Evolutionary conservation across 2,113 vertebrate species (phyloP).

Genomic region (Trochalopteron elliotii): DNA sequence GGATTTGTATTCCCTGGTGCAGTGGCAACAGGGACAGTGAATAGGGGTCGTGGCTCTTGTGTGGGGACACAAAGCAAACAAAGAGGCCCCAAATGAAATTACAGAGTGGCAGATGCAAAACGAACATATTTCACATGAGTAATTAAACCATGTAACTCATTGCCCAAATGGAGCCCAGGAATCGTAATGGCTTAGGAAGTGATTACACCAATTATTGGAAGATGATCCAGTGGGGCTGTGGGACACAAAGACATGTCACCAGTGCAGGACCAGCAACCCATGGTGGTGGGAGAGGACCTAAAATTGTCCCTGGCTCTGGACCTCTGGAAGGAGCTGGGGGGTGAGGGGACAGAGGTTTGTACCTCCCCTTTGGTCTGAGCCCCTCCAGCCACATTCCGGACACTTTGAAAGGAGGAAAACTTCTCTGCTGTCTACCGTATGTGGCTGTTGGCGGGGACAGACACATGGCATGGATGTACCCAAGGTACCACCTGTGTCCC

Average conservation of each 20-base stretch:
- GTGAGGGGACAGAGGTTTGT: background rate
- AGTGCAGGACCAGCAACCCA: accelerated
- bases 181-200: background rate
- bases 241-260: background rate
- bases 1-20: background rate
- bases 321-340: background rate
- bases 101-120: background rate
- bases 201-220: background rate
- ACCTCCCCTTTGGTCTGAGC: too few species aligned
- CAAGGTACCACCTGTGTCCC: background rate
- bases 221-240: background rate
- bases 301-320: background rate
- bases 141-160: background rate
- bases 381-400: accelerated
- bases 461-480: accelerated
- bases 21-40: background rate
- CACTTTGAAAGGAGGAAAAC: background rate
- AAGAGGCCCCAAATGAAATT: constrained; percentile 13
- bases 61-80: constrained; percentile 34
- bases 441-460: background rate
- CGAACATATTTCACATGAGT: background rate
- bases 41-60: constrained; percentile 17
- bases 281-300: background rate
- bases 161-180: background rate
- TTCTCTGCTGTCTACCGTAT: accelerated